These are phyloP conservation scores for Eugnorisma glareosa DNA, from an alignment of 2,888 invertebrate species.

Conservation along the genomic window DNA sequence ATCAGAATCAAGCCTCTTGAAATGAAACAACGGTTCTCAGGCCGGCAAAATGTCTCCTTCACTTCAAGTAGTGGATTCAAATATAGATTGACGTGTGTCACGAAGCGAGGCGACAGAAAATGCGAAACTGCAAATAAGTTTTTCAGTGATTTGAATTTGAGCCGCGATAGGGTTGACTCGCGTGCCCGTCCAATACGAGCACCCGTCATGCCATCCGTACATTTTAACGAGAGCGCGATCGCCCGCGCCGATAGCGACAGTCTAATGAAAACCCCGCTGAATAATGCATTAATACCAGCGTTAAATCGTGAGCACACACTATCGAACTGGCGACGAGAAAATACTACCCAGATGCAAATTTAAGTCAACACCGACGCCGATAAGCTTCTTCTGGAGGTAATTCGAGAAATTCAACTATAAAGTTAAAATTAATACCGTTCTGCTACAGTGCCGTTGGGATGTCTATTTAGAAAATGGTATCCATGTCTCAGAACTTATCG, in stretches of 20 bases:
- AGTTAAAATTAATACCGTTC: slow-evolving; percentile 77
- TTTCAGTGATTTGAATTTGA: slow-evolving; percentile 75
- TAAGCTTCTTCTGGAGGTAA: slow-evolving; percentile 85
- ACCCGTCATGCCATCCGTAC: slow-evolving; percentile 89
- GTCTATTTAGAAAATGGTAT: slow-evolving; percentile 74
- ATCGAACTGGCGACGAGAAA: slow-evolving; percentile 85
- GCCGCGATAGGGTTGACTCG: slow-evolving; percentile 80
- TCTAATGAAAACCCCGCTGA: slow-evolving; percentile 90
- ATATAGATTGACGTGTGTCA: slow-evolving; percentile 68
- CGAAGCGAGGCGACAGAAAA: slow-evolving; percentile 68
- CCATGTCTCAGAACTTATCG: slow-evolving; percentile 77
- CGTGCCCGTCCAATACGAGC: slow-evolving; percentile 81
- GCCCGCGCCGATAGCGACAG: slow-evolving; percentile 86
- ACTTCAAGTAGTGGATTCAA: slow-evolving; percentile 43
- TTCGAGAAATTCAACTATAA: slow-evolving; percentile 79
- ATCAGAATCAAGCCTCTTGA: slow-evolving; percentile 30
- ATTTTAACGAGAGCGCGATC: slow-evolving; percentile 90
- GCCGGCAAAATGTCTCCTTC: slow-evolving; percentile 35
- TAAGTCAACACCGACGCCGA: slow-evolving; percentile 85
- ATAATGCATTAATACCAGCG: slow-evolving; percentile 91
- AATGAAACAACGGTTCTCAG: slow-evolving; percentile 39
- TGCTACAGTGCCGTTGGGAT: slow-evolving; percentile 66
- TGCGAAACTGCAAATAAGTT: slow-evolving; percentile 70
- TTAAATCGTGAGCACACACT: slow-evolving; percentile 90
- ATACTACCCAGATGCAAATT: slow-evolving; percentile 87